Evolutionary conservation across 2,797 vertebrate species (phyloP), one percentile per base, ranked within the genome.

Genomic region (Thalassophryne amazonica): DNA sequence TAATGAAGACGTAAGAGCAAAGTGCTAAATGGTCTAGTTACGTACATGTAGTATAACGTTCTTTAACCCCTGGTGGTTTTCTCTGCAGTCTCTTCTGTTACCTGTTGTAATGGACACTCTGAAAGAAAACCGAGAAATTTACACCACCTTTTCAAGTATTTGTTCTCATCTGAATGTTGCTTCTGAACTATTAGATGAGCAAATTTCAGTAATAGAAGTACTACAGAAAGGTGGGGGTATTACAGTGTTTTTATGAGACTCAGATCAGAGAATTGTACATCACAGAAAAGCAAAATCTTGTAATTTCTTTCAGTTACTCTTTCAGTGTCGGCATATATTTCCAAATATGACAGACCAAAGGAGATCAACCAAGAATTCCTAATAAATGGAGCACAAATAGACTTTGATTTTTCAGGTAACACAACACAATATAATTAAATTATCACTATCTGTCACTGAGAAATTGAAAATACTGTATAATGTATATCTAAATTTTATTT

Each of bases 71-170:
- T 35, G 11, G 9, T 69, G 11, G 69, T n/a, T 5, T 58, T 16
- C 31, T 53, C 58, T 72, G 48, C 56, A 98, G 95, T 72, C 73
- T 40, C 78, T 93, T 38, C 17, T 86, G 80, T 76, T 94, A 36
- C 86, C 86, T 16, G 13, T 59, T 57, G 57, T 83, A 3, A 47
- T 90, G 60, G 80, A 92, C 38, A 74, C 58, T 2, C 14, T 57
- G 43, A 63, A 56, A 1, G n/a, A 55, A 6, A 62, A 14, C 39
- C 53, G 57, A 39, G 64, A 73, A 59, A 58, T 34, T 24, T 45
- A 20, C 35, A 48, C 12, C 15, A 20, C 43, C 10, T 83, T 87
- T 31, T 53, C 69, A 23, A 68, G 79, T 45, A 10, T 90, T 20
- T 74, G 69, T 18, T 37, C 66, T 29, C 12, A 53, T 34, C 53